A percentile compares a stretch with the other conserved stretches of the same genome.
phyloP scores from a whole-genome alignment of 2,888 invertebrate genomes.

The Cistogaster globosa region DNA sequence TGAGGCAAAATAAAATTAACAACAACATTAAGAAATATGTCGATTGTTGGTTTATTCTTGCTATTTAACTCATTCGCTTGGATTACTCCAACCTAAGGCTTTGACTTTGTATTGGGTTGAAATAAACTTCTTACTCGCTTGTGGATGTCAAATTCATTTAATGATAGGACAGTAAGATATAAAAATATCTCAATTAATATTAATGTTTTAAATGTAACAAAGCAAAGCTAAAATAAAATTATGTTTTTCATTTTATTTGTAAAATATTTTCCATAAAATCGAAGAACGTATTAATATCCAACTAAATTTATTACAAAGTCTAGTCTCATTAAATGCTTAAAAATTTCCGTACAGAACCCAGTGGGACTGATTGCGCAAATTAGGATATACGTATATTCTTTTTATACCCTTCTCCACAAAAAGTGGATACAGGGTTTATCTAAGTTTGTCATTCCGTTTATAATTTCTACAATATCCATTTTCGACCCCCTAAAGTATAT shows the following conservation, averaged over 20 bases:
- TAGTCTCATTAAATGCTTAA: too few species aligned
- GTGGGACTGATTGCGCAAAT: too few species aligned
- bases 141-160: slow-evolving; percentile 27
- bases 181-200: slow-evolving; percentile 61
- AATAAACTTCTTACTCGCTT: background rate
- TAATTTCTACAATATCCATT: too few species aligned
- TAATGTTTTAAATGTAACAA: slow-evolving; percentile 34
- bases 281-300: too few species aligned
- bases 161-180: slow-evolving; percentile 53
- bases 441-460: too few species aligned
- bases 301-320: too few species aligned
- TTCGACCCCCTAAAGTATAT: too few species aligned
- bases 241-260: slow-evolving; percentile 25
- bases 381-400: too few species aligned
- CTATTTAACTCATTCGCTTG: slow-evolving; percentile 9
- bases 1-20: slow-evolving; percentile 44
- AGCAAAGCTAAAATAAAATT: slow-evolving; percentile 14
- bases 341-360: too few species aligned
- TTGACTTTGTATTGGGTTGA: background rate
- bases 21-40: slow-evolving; percentile 5
- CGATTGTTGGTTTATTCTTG: background rate
- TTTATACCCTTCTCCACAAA: too few species aligned
- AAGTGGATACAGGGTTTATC: too few species aligned
- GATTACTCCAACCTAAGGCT: slow-evolving; percentile 13
- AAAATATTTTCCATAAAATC: too few species aligned